A percentile compares a stretch with the other conserved stretches of the same genome.
These are phyloP conservation scores for Gasteruption jaculator DNA, from an alignment of 2,888 invertebrate species.

Conservation along the genomic window DNA sequence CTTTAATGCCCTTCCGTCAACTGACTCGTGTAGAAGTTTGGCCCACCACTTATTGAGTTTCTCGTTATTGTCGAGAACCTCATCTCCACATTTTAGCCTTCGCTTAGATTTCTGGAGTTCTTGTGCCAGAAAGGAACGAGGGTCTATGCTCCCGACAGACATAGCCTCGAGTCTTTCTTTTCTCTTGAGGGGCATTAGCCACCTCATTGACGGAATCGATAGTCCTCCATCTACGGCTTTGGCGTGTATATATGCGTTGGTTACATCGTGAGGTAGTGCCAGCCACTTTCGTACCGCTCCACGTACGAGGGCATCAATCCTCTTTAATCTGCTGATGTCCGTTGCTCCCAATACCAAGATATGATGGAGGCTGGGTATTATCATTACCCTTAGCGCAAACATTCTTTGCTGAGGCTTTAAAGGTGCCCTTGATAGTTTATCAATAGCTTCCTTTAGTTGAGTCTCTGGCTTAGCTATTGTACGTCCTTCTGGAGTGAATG, in stretches of 20 bases:
- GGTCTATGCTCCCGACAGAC: too few relatives aligned
- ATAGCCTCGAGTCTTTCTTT: too few relatives aligned
- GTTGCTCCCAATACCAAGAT: slow-evolving; percentile 37
- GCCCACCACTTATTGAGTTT: slow-evolving; percentile 6
- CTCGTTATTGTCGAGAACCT: background rate
- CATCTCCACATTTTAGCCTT: background rate
- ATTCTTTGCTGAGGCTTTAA: slow-evolving; percentile 20
- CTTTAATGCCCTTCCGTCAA: slow-evolving; percentile 12
- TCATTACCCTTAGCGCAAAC: slow-evolving; percentile 12
- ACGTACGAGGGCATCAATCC: slow-evolving; percentile 38
- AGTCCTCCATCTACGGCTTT: slow-evolving; percentile 30
- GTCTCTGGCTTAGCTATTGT: background rate
- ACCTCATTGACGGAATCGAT: slow-evolving; percentile 14
- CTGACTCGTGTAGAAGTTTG: slow-evolving; percentile 18
- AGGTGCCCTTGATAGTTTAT: slow-evolving; percentile 10
- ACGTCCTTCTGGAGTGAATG: slow-evolving; percentile 13
- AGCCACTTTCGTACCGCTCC: slow-evolving; percentile 32
- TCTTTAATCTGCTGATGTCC: slow-evolving; percentile 27
- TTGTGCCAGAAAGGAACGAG: background rate
- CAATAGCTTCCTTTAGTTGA: background rate
- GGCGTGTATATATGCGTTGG: slow-evolving; percentile 38
- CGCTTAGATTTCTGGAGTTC: slow-evolving; percentile 5
- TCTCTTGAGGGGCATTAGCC: slow-evolving; percentile 7
- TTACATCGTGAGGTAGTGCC: slow-evolving; percentile 35
- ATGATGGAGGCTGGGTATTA: slow-evolving; percentile 34